Conservation (phyloP, 2,797 vertebrate genomes). For the Gymnodraco acuticeps region DNA sequence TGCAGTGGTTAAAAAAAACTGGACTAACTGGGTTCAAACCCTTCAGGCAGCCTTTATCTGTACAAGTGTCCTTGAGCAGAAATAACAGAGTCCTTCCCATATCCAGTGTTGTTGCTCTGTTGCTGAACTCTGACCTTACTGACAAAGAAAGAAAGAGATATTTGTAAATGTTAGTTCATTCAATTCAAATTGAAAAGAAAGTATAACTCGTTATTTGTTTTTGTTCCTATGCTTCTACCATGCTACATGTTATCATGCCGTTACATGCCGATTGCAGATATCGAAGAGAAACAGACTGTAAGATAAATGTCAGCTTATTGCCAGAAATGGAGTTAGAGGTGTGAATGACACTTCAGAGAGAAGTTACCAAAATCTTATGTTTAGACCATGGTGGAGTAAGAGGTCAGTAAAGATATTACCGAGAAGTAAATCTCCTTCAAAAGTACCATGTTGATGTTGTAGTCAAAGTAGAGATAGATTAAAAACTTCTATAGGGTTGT, state of each 20-base stretch:
- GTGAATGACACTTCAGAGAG: too few relatives aligned
- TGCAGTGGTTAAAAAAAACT: constrained; percentile 8
- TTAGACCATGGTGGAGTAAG: neutral
- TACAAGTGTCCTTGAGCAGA: constrained; percentile 9
- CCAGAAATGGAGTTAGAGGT: neutral
- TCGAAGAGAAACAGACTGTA: neutral
- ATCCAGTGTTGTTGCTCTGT: neutral
- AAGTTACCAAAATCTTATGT: neutral
- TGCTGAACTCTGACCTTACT: constrained; percentile 18
- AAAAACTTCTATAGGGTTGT: neutral
- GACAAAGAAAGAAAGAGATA: constrained; percentile 7
- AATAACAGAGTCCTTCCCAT: neutral
- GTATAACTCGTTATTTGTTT: neutral
- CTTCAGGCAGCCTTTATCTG: neutral
- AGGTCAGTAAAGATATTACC: too few relatives aligned
- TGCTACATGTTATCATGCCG: neutral
- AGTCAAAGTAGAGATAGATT: neutral
- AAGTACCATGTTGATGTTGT: neutral
- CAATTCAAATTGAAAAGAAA: neutral
- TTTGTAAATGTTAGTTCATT: neutral
- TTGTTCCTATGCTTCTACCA: neutral
- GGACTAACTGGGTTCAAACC: constrained; percentile 32
- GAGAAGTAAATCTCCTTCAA: too few relatives aligned
- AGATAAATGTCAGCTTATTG: neutral
- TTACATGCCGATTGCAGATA: neutral